These are phyloP conservation scores for Helicoverpa zea DNA, from an alignment of 1,140 invertebrate genomes.

Conservation along the genomic window DNA sequence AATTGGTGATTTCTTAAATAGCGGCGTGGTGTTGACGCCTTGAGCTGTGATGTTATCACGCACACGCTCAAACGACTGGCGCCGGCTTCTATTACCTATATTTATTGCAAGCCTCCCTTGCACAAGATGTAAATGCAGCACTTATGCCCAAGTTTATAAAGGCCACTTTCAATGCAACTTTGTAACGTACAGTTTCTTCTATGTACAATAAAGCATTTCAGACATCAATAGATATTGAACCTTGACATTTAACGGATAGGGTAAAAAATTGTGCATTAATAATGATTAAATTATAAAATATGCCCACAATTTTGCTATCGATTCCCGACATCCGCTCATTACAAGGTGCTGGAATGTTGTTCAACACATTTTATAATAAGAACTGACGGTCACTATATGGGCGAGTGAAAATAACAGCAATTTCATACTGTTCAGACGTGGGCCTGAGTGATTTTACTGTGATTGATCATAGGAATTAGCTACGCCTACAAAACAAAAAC, in stretches of 20 bases:
- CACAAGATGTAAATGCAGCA: conserved; percentile 78
- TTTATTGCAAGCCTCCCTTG: conserved; percentile 69
- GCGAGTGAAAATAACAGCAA: conserved; percentile 55
- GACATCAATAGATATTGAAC: conserved; percentile 59
- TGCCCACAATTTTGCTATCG: conserved; percentile 80
- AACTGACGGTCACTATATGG: conserved; percentile 63
- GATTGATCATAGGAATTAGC: conserved; percentile 33
- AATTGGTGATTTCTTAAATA: conserved; percentile 71
- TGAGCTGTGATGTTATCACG: conserved; percentile 74
- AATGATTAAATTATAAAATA: conserved; percentile 74
- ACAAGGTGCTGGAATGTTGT: conserved; percentile 83
- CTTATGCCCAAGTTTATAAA: conserved; percentile 76
- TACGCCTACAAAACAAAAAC: background rate
- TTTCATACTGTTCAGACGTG: conserved; percentile 34
- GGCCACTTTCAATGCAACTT: conserved; percentile 70
- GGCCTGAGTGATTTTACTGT: conserved; percentile 36
- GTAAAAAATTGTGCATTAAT: conserved; percentile 57
- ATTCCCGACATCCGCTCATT: conserved; percentile 82
- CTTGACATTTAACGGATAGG: conserved; percentile 57
- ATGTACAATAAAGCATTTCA: conserved; percentile 57
- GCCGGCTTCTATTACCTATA: conserved; percentile 79
- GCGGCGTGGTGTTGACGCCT: conserved; percentile 68
- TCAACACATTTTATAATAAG: conserved; percentile 74
- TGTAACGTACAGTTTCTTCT: conserved; percentile 64
- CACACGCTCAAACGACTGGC: conserved; percentile 73